A percentile compares a stretch with the other conserved stretches of the same genome.
Conservation (phyloP, 2,113 vertebrate genomes). For the Buteo buteo region DNA sequence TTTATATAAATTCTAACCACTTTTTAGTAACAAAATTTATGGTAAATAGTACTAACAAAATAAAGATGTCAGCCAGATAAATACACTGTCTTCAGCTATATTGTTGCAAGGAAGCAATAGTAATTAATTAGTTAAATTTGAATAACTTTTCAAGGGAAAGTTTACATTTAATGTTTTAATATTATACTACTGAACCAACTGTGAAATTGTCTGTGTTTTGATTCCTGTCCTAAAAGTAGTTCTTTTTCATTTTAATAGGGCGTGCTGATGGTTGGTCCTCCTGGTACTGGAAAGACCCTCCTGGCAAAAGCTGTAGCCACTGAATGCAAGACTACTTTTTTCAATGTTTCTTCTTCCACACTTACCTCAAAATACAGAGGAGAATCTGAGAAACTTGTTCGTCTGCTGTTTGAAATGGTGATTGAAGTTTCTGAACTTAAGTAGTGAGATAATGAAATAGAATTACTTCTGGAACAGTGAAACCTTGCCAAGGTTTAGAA, state of each 20-base stretch:
- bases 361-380: slow-evolving; percentile 98
- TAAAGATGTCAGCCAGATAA: neutral
- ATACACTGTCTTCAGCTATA: neutral
- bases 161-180: neutral
- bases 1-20: neutral
- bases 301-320: slow-evolving; percentile 97
- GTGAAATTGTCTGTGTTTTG: neutral
- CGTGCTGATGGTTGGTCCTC: slow-evolving; percentile 96
- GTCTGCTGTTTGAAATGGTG: slow-evolving; percentile 98
- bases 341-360: slow-evolving; percentile 95
- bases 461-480: neutral
- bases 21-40: neutral
- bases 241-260: slow-evolving; percentile 74
- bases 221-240: neutral
- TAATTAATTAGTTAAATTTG: neutral
- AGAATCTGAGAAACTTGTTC: slow-evolving; percentile 97
- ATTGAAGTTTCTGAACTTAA: slow-evolving; percentile 11
- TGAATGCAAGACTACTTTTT: slow-evolving; percentile 97
- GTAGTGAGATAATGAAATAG: neutral
- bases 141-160: neutral
- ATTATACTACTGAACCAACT: neutral
- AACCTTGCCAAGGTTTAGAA: neutral
- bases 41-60: neutral
- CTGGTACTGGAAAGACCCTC: slow-evolving; percentile 95
- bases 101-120: neutral